These are phyloP conservation scores for Tetanocera ferruginea DNA, from an alignment of 2,888 invertebrate species.

Conservation along the genomic window DNA sequence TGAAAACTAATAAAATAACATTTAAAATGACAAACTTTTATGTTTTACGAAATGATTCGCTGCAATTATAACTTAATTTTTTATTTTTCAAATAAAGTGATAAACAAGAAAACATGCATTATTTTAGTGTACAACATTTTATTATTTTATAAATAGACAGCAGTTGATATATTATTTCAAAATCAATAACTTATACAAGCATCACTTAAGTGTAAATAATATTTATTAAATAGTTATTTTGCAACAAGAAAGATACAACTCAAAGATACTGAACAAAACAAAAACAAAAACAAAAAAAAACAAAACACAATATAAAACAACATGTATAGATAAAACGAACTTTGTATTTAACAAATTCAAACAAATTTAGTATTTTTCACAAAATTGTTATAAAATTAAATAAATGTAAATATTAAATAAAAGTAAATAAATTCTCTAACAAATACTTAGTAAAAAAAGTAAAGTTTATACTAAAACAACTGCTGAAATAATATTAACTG, in stretches of 20 bases:
- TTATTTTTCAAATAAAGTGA: not conserved
- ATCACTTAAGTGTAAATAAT: not conserved
- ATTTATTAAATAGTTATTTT: not conserved
- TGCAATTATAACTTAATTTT: not conserved
- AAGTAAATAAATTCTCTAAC: not conserved
- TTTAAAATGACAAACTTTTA: not conserved
- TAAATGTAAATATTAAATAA: slow-evolving; percentile 22
- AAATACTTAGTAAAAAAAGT: not conserved
- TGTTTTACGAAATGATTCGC: slow-evolving; percentile 5
- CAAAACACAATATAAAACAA: not conserved
- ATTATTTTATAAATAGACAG: not conserved
- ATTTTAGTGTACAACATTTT: not conserved
- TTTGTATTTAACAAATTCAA: not conserved
- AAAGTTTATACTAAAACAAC: slow-evolving; percentile 8
- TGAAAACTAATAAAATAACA: not conserved
- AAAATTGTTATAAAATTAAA: slow-evolving; percentile 1
- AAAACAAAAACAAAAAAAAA: not conserved
- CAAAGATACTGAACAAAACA: not conserved
- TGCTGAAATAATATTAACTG: slow-evolving; percentile 10
- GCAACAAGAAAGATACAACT: slow-evolving; percentile 12
- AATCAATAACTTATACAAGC: not conserved
- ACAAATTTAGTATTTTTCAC: slow-evolving; percentile 23
- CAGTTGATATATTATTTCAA: not conserved
- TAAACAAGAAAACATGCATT: not conserved
- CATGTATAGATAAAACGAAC: not conserved